Conservation (phyloP, 2,888 invertebrate species). For the Branchipolynoe longqiensis region DNA sequence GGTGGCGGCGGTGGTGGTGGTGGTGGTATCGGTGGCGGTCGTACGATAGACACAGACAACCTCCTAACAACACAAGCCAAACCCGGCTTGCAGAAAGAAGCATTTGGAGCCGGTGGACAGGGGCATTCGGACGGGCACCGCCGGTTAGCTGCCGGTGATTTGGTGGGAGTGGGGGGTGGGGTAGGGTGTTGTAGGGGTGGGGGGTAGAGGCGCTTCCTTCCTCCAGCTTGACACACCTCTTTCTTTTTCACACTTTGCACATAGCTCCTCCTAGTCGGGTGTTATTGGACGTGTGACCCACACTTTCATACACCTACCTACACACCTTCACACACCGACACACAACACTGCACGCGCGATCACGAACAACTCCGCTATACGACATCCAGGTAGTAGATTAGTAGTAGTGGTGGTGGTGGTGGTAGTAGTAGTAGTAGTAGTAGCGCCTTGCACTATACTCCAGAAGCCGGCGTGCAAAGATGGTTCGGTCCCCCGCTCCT, state of each 20-base stretch:
- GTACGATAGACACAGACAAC: neutral
- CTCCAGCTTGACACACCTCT: no score
- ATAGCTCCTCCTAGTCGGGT: conserved; percentile 12
- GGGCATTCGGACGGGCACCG: neutral
- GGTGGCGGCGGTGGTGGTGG: neutral
- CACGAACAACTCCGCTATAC: neutral
- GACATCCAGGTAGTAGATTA: neutral
- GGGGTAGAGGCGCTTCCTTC: no score
- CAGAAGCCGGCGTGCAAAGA: conserved; percentile 9
- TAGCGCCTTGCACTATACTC: no score
- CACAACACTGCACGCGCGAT: neutral
- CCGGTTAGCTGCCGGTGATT: neutral
- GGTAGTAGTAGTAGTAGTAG: neutral
- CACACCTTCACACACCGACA: no score
- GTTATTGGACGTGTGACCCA: no score
- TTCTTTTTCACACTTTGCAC: no score
- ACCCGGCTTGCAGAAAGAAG: neutral
- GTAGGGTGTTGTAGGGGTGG: no score
- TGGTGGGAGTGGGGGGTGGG: neutral
- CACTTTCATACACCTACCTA: no score
- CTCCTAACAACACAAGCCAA: neutral
- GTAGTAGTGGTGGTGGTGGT: neutral
- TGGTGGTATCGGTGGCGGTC: neutral
- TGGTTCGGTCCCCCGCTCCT: no score
- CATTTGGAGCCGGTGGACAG: conserved; percentile 1